Percentiles rank a stretch among this genome's conserved stretches.
Conservation (phyloP, 2,797 vertebrate genomes). For the Parotocinclus haroldoi region DNA sequence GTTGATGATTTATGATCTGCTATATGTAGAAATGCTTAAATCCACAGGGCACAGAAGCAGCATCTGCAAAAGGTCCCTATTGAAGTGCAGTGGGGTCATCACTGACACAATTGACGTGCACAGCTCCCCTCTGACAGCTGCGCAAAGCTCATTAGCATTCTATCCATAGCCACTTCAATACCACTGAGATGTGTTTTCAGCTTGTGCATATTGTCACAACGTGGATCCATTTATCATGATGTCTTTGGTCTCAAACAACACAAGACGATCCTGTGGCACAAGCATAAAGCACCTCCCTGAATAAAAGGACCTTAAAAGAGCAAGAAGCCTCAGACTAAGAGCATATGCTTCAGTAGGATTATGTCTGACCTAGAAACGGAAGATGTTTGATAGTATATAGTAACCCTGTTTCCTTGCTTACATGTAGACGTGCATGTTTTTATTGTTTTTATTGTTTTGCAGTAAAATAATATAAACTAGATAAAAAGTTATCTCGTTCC, state of each 20-base stretch:
- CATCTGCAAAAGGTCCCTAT: constrained; percentile 21
- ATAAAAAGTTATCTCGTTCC: too few species aligned
- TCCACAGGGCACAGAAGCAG: constrained; percentile 5
- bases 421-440: too few species aligned
- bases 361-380: too few species aligned
- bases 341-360: constrained; percentile 1
- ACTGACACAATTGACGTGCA: constrained; percentile 46
- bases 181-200: constrained; percentile 45
- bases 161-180: constrained; percentile 35
- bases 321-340: constrained; percentile 40
- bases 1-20: too few species aligned
- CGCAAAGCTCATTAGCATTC: constrained; percentile 48
- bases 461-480: too few species aligned
- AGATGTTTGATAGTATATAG: too few species aligned
- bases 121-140: constrained; percentile 47
- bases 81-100: constrained; percentile 32
- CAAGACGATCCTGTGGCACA: constrained; percentile 56
- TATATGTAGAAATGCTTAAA: background rate
- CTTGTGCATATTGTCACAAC: constrained; percentile 56
- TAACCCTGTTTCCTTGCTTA: too few species aligned
- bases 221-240: constrained; percentile 60
- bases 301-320: constrained; percentile 41
- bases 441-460: too few species aligned
- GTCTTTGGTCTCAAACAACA: constrained; percentile 48
- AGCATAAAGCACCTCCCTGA: constrained; percentile 46